These are phyloP conservation scores for Ditylenchus dipsaci DNA, from an alignment of 1,140 invertebrate genomes.

Conservation along the genomic window DNA sequence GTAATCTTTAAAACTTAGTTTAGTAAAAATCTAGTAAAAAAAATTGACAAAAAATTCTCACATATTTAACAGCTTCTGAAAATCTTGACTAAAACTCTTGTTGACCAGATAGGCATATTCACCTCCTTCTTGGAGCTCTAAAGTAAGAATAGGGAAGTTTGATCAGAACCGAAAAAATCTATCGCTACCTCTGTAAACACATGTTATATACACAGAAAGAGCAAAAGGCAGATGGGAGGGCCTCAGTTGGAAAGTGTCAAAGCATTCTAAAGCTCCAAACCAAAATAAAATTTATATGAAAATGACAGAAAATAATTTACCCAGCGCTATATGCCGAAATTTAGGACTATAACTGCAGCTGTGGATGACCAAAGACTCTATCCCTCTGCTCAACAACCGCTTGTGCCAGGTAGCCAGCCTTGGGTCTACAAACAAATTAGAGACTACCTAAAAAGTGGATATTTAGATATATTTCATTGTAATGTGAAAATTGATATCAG, in stretches of 20 bases:
- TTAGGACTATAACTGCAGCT: constrained; percentile 37
- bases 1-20: background rate
- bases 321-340: constrained; percentile 29
- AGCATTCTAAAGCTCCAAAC: constrained; percentile 42
- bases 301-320: constrained; percentile 9
- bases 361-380: constrained; percentile 47
- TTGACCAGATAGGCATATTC: constrained; percentile 31
- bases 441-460: constrained; percentile 33
- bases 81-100: constrained; percentile 36
- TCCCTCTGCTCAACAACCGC: constrained; percentile 36
- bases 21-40: background rate
- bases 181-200: constrained; percentile 31
- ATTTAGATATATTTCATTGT: background rate
- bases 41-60: constrained; percentile 25
- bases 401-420: constrained; percentile 40
- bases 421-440: constrained; percentile 37
- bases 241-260: constrained; percentile 41
- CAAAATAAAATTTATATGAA: constrained; percentile 15
- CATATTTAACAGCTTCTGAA: constrained; percentile 44
- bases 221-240: constrained; percentile 38
- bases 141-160: background rate
- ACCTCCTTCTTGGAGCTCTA: constrained; percentile 28
- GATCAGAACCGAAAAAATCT: constrained; percentile 2
- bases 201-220: constrained; percentile 37
- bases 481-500: too few relatives aligned